These are phyloP conservation scores for Anguilla marmorata DNA, from an alignment of 2,797 vertebrate genomes.

Conservation along the genomic window DNA sequence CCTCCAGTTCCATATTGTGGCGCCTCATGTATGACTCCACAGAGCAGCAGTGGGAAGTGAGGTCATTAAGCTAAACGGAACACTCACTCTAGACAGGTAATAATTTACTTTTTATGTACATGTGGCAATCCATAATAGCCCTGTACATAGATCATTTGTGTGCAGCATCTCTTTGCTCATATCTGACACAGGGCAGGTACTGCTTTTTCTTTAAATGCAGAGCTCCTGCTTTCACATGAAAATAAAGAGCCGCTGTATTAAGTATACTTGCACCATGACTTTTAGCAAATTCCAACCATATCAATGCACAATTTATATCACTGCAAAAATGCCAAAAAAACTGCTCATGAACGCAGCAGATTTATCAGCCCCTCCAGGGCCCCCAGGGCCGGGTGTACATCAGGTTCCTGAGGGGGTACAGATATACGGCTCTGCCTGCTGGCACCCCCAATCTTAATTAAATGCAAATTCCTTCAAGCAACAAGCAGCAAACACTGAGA, in stretches of 20 bases:
- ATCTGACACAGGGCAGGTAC: background rate
- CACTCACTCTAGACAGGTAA: background rate
- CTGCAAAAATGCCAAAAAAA: background rate
- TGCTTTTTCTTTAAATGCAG: background rate
- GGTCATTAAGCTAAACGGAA: background rate
- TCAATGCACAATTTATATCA: background rate
- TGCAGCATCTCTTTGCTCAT: background rate
- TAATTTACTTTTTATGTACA: background rate
- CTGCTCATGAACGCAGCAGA: background rate
- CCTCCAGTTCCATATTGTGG: background rate
- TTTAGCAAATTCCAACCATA: background rate
- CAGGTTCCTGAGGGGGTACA: background rate
- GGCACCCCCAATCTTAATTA: conserved; percentile 9
- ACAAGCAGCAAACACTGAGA: background rate
- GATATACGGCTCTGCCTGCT: background rate
- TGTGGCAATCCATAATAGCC: background rate
- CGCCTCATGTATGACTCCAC: background rate
- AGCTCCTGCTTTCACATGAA: background rate
- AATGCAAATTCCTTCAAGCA: background rate
- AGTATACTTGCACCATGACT: background rate
- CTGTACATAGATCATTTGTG: background rate
- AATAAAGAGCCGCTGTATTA: background rate
- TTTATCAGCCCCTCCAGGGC: background rate
- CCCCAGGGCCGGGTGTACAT: background rate
- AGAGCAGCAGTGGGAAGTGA: background rate